Evolutionary conservation across 2,888 invertebrate species (phyloP).

Genomic region (Ephialtes manifestator): DNA sequence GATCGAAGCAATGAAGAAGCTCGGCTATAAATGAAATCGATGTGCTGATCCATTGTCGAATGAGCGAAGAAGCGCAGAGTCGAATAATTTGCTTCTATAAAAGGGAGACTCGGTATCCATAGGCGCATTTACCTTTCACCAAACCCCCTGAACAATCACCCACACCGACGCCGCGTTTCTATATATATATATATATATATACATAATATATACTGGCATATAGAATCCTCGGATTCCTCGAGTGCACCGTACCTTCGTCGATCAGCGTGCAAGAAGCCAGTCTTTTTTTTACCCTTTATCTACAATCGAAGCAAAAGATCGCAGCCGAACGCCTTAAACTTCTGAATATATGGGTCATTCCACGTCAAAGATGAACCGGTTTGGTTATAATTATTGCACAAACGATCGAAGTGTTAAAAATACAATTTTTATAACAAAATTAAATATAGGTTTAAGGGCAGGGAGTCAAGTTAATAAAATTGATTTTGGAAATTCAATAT

Average conservation of each 20-base stretch:
- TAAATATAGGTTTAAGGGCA: too few relatives aligned
- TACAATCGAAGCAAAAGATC: conserved; percentile 50
- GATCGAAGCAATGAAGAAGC: conserved; percentile 75
- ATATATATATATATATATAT: conserved; percentile 23
- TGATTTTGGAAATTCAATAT: too few relatives aligned
- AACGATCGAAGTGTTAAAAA: too few relatives aligned
- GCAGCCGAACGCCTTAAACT: conserved; percentile 49
- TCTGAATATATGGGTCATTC: conserved; percentile 43
- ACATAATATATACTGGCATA: conserved; percentile 30
- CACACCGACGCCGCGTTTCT: conserved; percentile 14
- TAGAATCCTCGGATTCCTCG: conserved; percentile 47
- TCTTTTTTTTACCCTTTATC: conserved; percentile 46
- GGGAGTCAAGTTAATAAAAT: too few relatives aligned
- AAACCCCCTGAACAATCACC: conserved; percentile 33
- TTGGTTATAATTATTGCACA: neutral
- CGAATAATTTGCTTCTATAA: conserved; percentile 56
- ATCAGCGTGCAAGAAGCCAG: conserved; percentile 38
- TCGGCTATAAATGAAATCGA: conserved; percentile 48
- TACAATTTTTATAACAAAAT: too few relatives aligned
- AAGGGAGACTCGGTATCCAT: conserved; percentile 50
- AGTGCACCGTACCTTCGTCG: conserved; percentile 31
- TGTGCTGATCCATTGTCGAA: conserved; percentile 38
- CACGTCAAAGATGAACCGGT: conserved; percentile 2
- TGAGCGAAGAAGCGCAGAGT: conserved; percentile 41
- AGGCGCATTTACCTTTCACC: conserved; percentile 64